A percentile compares a stretch with the other conserved stretches of the same genome.
phyloP scores from a whole-genome alignment of 2,113 vertebrate species.

The Elachura formosa region DNA sequence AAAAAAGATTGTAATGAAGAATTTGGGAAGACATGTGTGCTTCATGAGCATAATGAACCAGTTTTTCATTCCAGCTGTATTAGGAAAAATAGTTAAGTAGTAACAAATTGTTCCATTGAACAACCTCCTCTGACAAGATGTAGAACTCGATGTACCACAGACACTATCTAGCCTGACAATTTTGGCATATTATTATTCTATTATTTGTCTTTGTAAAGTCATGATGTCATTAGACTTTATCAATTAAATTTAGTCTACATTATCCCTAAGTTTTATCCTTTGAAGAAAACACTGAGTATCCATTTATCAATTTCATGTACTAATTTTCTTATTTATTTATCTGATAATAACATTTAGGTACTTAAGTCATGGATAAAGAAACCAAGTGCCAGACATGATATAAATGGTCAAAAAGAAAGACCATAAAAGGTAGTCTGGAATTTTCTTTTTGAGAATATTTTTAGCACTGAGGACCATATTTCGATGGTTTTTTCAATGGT shows the following conservation, averaged over 20 bases:
- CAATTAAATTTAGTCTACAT: background rate
- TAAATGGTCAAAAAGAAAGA: background rate
- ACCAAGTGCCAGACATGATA: background rate
- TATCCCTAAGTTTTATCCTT: background rate
- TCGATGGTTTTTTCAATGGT: background rate
- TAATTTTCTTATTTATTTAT: background rate
- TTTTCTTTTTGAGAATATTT: background rate
- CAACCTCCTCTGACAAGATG: background rate
- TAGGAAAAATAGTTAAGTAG: background rate
- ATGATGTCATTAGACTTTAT: background rate
- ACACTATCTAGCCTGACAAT: background rate
- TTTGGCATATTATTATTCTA: background rate
- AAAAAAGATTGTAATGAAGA: background rate
- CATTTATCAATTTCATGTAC: background rate
- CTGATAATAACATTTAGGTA: background rate
- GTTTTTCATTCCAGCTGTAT: background rate
- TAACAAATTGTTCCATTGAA: background rate
- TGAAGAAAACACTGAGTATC: background rate
- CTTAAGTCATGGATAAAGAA: background rate
- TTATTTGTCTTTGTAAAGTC: background rate
- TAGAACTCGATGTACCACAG: background rate
- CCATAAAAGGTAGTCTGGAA: background rate
- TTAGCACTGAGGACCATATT: background rate
- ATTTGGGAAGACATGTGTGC: background rate
- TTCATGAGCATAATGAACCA: background rate